Conservation (phyloP, 2,797 vertebrate species). For the Galagoides demidoff region DNA sequence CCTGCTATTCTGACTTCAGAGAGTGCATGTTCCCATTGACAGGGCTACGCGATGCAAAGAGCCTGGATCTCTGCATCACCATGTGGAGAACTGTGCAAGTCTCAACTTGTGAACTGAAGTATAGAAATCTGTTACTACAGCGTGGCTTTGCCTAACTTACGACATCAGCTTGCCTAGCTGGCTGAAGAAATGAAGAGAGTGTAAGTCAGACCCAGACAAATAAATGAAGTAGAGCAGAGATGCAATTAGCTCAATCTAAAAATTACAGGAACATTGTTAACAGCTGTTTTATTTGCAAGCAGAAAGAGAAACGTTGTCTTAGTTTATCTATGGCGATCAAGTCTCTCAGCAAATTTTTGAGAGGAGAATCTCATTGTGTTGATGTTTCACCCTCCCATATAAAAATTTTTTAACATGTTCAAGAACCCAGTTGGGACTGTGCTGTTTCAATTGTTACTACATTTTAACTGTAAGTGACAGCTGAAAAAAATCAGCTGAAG, state of each 20-base stretch:
- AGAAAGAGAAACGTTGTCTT: background rate
- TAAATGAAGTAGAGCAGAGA: background rate
- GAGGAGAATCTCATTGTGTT: background rate
- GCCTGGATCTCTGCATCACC: background rate
- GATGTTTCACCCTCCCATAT: constrained; percentile 30
- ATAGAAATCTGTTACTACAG: background rate
- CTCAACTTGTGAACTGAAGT: background rate
- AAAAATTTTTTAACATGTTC: background rate
- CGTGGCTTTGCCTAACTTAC: background rate
- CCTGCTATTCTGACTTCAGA: background rate
- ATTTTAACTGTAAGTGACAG: background rate
- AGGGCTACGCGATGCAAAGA: too few species aligned
- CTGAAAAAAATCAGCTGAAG: background rate
- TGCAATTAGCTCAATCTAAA: background rate
- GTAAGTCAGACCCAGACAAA: background rate
- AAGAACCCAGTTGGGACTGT: background rate
- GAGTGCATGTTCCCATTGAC: background rate
- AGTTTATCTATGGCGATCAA: background rate
- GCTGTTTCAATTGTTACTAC: background rate
- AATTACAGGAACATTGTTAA: background rate
- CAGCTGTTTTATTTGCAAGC: constrained; percentile 3
- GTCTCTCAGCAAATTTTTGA: background rate
- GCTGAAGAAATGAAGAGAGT: background rate
- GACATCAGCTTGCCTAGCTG: background rate
- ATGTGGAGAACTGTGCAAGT: background rate